Percentiles rank a stretch among this genome's conserved stretches.
Conservation (phyloP, 2,888 invertebrate genomes). For the Tinea semifulvella region DNA sequence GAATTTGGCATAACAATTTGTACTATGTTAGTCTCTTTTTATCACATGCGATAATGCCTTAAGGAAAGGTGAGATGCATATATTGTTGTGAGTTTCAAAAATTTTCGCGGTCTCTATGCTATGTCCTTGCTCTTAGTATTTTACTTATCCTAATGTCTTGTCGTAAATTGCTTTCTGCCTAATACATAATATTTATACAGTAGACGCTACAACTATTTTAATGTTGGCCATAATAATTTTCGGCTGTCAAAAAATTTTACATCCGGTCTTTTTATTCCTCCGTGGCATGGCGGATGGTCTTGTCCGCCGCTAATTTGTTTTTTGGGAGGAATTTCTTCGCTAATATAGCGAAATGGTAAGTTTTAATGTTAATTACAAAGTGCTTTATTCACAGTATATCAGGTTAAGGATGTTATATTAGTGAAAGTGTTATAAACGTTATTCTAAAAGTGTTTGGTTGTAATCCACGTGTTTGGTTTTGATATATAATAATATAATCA, state of each 20-base stretch:
- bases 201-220: no score
- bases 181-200: no score
- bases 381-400: slow-evolving; percentile 12
- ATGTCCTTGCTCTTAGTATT: no score
- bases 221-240: not conserved
- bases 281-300: slow-evolving; percentile 67
- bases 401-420: slow-evolving; percentile 14
- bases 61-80: no score
- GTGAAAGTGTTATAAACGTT: slow-evolving; percentile 10
- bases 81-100: no score
- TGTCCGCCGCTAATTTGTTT: slow-evolving; percentile 52
- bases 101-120: no score
- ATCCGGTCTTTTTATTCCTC: slow-evolving; percentile 65
- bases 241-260: slow-evolving; percentile 37
- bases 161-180: no score
- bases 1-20: no score
- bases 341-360: slow-evolving; percentile 55
- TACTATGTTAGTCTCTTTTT: no score
- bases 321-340: slow-evolving; percentile 58
- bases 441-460: not conserved
- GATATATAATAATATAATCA: no score
- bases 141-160: no score
- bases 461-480: slow-evolving; percentile 28
- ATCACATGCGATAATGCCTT: no score
- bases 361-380: slow-evolving; percentile 3